These are phyloP conservation scores for Acanthochromis polyacanthus DNA, from an alignment of 2,113 vertebrate species.

Conservation along the genomic window DNA sequence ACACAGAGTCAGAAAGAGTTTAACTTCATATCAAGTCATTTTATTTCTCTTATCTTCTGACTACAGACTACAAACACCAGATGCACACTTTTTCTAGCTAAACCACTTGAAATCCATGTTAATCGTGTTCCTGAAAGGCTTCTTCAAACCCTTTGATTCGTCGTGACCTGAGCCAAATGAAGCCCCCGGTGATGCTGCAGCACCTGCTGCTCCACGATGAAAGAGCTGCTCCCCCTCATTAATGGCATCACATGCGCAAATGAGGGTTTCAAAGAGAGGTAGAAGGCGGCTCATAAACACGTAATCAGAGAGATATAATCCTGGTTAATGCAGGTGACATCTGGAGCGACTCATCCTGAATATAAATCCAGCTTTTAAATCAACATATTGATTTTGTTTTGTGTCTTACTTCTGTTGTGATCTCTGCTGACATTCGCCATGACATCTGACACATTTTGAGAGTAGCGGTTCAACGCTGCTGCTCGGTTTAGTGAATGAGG, in stretches of 20 bases:
- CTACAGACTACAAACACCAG: too few species aligned
- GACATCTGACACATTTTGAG: not conserved
- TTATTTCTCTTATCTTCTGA: too few species aligned
- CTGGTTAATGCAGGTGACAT: slow-evolving; percentile 7
- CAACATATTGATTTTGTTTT: slow-evolving; percentile 11
- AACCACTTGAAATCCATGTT: not conserved
- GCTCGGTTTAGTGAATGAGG: slow-evolving; percentile 44
- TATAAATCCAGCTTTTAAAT: not conserved
- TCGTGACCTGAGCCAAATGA: not conserved
- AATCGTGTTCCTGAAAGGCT: not conserved
- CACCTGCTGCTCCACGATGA: slow-evolving; percentile 35
- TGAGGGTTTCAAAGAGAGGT: slow-evolving; percentile 28
- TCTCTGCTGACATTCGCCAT: not conserved
- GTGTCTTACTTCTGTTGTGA: not conserved
- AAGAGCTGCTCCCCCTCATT: slow-evolving; percentile 14
- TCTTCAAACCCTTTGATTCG: slow-evolving; percentile 5
- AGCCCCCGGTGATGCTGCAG: not conserved
- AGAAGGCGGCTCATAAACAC: slow-evolving; percentile 16
- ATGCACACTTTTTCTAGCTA: not conserved
- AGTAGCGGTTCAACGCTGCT: slow-evolving; percentile 4
- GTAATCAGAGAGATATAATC: not conserved
- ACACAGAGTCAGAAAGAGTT: too few species aligned
- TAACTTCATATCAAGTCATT: too few species aligned
- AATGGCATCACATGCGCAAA: slow-evolving; percentile 4
- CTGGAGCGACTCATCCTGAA: not conserved